A percentile compares a stretch with the other conserved stretches of the same genome.
Evolutionary conservation across 2,113 vertebrate species (phyloP).

Genomic region (Laticauda laticaudata): DNA sequence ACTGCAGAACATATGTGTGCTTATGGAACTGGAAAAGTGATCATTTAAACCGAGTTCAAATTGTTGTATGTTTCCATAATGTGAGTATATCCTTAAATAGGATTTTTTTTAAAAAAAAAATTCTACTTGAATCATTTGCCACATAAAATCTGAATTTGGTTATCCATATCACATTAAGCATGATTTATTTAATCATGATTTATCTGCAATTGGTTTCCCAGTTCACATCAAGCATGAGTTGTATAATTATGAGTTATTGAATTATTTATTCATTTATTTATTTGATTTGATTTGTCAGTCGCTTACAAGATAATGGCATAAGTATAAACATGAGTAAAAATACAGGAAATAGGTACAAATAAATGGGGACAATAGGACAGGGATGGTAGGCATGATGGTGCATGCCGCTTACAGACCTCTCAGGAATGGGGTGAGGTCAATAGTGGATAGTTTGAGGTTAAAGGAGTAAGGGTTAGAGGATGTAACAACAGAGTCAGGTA

Average conservation of each 20-base stretch:
- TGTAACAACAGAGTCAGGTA: too few species aligned
- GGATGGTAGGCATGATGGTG: too few species aligned
- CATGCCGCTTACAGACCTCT: too few species aligned
- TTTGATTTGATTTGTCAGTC: too few species aligned
- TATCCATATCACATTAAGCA: neutral
- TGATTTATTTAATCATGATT: neutral
- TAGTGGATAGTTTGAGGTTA: too few species aligned
- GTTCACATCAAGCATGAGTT: neutral
- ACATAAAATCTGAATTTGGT: neutral
- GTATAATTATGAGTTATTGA: neutral
- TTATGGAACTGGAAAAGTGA: constrained; percentile 9
- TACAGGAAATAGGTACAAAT: too few species aligned
- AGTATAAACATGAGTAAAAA: too few species aligned
- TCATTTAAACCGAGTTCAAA: neutral
- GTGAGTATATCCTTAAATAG: neutral
- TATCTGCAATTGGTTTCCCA: neutral
- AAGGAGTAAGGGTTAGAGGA: too few species aligned
- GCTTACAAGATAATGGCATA: too few species aligned
- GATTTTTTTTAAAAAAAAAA: neutral
- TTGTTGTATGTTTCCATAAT: neutral
- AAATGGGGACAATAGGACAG: too few species aligned
- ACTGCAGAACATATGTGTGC: constrained; percentile 2
- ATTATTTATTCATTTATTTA: neutral
- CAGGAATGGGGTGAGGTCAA: too few species aligned
- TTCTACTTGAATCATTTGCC: neutral